These are phyloP conservation scores for Discoglossus pictus DNA, from an alignment of 2,797 vertebrate species.

Conservation along the genomic window DNA sequence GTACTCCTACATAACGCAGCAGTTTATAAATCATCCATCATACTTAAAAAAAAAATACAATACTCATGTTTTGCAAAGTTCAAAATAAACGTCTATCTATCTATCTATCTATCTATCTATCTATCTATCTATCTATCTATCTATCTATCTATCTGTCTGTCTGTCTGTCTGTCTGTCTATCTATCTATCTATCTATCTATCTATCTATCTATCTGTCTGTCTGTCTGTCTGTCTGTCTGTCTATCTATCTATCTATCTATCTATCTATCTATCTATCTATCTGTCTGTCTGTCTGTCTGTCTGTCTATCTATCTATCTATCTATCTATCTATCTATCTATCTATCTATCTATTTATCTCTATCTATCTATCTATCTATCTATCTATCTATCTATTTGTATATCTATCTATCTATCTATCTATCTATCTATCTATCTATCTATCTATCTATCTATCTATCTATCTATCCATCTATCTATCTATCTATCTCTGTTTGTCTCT, in stretches of 20 bases:
- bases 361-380: neutral
- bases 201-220: neutral
- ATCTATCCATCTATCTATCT: neutral
- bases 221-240: slow-evolving; percentile 15
- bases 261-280: slow-evolving; percentile 37
- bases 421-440: slow-evolving; percentile 22
- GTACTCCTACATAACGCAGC: no score
- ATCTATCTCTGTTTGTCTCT: neutral
- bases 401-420: neutral
- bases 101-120: slow-evolving; percentile 30
- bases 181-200: slow-evolving; percentile 8
- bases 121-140: slow-evolving; percentile 11
- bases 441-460: slow-evolving; percentile 6
- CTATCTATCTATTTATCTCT: neutral
- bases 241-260: slow-evolving; percentile 27
- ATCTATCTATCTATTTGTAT: slow-evolving; percentile 1
- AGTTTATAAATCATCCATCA: no score
- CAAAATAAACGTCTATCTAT: no score
- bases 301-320: neutral
- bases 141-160: neutral
- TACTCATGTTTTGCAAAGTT: no score
- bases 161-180: neutral
- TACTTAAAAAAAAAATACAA: no score
- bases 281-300: neutral
- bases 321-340: neutral